phyloP scores from a whole-genome alignment of 2,888 invertebrate species.

The Coelinius sp. region DNA sequence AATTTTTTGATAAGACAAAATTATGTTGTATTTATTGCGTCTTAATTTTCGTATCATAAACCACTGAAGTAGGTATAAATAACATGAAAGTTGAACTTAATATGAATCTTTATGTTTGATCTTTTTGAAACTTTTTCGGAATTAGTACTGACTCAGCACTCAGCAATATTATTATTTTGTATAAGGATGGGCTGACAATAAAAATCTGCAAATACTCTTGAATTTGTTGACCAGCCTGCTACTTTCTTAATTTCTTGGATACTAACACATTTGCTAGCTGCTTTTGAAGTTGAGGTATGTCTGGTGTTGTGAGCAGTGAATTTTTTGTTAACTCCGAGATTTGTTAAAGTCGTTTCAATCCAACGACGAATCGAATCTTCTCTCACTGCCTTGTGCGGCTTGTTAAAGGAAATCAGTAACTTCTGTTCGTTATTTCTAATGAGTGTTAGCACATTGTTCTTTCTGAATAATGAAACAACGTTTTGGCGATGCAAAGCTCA shows the following conservation, averaged over 20 bases:
- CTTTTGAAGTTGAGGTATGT: slow-evolving; percentile 52
- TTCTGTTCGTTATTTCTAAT: slow-evolving; percentile 5
- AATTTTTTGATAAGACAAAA: background rate
- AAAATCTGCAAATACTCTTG: slow-evolving; percentile 49
- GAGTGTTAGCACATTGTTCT: background rate
- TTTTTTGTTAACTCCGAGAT: slow-evolving; percentile 49
- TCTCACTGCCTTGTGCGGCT: slow-evolving; percentile 32
- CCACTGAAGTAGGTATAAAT: background rate
- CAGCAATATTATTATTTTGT: slow-evolving; percentile 21
- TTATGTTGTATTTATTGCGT: background rate
- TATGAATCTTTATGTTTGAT: background rate
- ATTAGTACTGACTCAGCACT: background rate
- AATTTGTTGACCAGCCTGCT: slow-evolving; percentile 50
- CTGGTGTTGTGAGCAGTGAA: slow-evolving; percentile 52
- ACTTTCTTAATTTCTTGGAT: slow-evolving; percentile 48
- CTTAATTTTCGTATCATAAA: background rate
- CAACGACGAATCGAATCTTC: slow-evolving; percentile 37
- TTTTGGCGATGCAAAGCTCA: slow-evolving; percentile 33
- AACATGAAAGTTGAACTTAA: background rate
- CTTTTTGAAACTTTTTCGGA: background rate
- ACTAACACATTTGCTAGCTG: slow-evolving; percentile 45
- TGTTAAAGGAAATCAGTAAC: slow-evolving; percentile 28
- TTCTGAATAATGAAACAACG: background rate
- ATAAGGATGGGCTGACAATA: slow-evolving; percentile 42
- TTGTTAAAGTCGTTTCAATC: slow-evolving; percentile 28